phyloP scores from a whole-genome alignment of 2,797 vertebrate species.

The Liasis olivaceus region DNA sequence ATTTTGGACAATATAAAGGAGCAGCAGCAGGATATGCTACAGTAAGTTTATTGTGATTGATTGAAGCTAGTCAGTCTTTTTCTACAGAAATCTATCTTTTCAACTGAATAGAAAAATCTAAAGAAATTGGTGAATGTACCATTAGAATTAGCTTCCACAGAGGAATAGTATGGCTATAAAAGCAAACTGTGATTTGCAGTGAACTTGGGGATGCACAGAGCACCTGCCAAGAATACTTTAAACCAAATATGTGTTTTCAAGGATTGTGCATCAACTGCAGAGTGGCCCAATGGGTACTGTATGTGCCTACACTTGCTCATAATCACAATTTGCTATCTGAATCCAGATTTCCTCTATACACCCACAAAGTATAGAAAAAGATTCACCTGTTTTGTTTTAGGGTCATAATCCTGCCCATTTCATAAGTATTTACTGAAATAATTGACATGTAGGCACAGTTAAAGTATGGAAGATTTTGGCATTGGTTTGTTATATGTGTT shows the following conservation, averaged over 20 bases:
- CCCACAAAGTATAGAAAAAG: neutral
- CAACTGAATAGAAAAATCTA: neutral
- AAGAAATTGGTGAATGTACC: neutral
- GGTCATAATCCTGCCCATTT: neutral
- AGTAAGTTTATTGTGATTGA: constrained; percentile 66
- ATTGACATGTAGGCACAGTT: neutral
- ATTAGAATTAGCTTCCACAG: neutral
- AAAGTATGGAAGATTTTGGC: neutral
- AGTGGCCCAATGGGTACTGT: neutral
- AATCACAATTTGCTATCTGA: neutral
- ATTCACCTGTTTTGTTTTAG: neutral
- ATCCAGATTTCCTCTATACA: neutral
- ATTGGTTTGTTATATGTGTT: neutral
- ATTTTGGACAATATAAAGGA: constrained; percentile 74
- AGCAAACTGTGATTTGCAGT: neutral
- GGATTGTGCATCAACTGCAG: neutral
- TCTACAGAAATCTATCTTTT: neutral
- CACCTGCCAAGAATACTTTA: neutral
- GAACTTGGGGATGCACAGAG: neutral
- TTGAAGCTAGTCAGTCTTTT: neutral
- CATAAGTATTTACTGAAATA: neutral
- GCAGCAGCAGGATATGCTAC: constrained; percentile 66
- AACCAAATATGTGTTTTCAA: neutral
- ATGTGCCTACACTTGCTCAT: neutral
- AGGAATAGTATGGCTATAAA: neutral